A percentile compares a stretch with the other conserved stretches of the same genome.
phyloP scores from a whole-genome alignment of 2,888 invertebrate species.

The Noctua fimbriata region DNA sequence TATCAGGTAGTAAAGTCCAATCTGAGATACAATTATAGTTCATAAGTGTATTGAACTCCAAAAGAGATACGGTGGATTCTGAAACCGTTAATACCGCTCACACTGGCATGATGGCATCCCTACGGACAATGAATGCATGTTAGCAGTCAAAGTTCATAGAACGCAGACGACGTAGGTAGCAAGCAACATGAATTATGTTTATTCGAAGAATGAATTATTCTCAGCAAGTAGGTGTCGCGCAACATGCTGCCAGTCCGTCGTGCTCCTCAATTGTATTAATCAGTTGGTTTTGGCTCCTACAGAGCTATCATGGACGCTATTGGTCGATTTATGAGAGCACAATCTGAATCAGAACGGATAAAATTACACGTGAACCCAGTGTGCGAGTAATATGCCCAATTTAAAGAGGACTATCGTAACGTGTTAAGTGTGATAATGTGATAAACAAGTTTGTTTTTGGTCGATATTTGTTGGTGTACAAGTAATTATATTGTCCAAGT shows the following conservation, averaged over 20 bases:
- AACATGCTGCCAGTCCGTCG: slow-evolving; percentile 38
- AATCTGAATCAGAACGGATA: slow-evolving; percentile 62
- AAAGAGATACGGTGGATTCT: slow-evolving; percentile 27
- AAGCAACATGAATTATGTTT: slow-evolving; percentile 45
- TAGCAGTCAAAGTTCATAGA: slow-evolving; percentile 53
- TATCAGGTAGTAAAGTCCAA: slow-evolving; percentile 38
- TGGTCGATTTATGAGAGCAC: slow-evolving; percentile 47
- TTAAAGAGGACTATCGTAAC: slow-evolving; percentile 28
- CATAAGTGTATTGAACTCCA: slow-evolving; percentile 35
- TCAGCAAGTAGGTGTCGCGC: slow-evolving; percentile 53
- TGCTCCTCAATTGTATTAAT: slow-evolving; percentile 54
- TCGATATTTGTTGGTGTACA: not conserved
- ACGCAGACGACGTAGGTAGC: slow-evolving; percentile 47
- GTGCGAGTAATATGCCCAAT: slow-evolving; percentile 45
- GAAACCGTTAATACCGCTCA: slow-evolving; percentile 11
- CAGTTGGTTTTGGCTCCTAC: slow-evolving; percentile 51
- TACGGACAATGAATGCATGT: slow-evolving; percentile 18
- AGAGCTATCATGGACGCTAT: slow-evolving; percentile 43
- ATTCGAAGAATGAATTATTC: slow-evolving; percentile 46
- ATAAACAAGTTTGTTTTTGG: slow-evolving; percentile 12
- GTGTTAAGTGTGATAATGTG: slow-evolving; percentile 24
- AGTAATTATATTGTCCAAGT: not conserved
- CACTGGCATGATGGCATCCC: slow-evolving; percentile 12
- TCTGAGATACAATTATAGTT: slow-evolving; percentile 8
- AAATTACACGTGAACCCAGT: slow-evolving; percentile 53